A percentile compares a stretch with the other conserved stretches of the same genome.
phyloP scores from a whole-genome alignment of 1,140 invertebrate genomes.

The Chymomyza costata region DNA sequence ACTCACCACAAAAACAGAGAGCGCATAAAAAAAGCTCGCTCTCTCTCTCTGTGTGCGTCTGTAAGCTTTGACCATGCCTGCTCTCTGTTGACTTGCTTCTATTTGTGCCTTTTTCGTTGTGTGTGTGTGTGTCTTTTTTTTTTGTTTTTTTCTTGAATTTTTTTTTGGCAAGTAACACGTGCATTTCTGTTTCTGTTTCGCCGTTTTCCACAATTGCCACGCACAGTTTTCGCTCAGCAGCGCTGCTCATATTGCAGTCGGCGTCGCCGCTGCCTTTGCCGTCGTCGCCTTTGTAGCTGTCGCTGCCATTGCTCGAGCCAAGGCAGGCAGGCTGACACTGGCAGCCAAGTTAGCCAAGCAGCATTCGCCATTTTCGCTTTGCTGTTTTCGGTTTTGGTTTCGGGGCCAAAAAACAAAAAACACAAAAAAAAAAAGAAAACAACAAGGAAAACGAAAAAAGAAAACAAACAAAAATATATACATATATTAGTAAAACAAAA shows the following conservation, averaged over 20 bases:
- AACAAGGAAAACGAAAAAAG: conserved; percentile 10
- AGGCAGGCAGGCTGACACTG: no score
- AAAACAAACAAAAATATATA: conserved; percentile 1
- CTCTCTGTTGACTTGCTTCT: neutral
- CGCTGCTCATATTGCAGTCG: conserved; percentile 20
- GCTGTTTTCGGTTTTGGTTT: conserved; percentile 17
- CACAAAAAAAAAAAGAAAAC: conserved; percentile 9
- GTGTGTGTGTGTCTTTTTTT: conserved; percentile 38
- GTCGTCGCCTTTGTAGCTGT: conserved; percentile 7
- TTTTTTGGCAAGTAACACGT: conserved; percentile 61
- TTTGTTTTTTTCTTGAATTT: conserved; percentile 27
- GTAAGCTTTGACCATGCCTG: no score
- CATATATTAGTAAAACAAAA: no score
- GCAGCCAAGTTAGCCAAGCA: conserved; percentile 40
- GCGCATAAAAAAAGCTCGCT: conserved; percentile 39
- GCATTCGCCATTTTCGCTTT: conserved; percentile 15
- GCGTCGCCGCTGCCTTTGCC: neutral
- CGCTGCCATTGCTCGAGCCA: conserved; percentile 20
- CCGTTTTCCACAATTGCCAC: conserved; percentile 33
- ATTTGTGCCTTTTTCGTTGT: neutral
- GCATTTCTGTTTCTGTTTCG: no score
- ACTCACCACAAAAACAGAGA: conserved; percentile 70
- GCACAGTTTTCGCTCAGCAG: neutral
- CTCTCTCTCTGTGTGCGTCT: no score
- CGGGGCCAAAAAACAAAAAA: conserved; percentile 30